Evolutionary conservation across 2,888 invertebrate genomes (phyloP).

Genomic region (Chorisops tibialis): DNA sequence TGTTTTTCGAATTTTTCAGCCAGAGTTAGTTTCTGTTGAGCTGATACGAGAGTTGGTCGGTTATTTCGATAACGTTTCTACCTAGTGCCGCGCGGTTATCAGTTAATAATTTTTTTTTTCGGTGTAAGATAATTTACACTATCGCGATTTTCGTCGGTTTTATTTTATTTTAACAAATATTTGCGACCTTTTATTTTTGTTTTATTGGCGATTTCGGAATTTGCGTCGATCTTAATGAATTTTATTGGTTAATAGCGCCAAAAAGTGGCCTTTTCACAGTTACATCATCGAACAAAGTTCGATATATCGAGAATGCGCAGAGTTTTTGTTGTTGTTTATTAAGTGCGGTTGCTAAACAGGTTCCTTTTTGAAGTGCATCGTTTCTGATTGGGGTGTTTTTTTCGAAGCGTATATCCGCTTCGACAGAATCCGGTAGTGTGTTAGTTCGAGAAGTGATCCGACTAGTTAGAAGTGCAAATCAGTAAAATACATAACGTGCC

Average conservation of each 20-base stretch:
- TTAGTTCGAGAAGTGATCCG: too few species aligned
- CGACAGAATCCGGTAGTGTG: too few species aligned
- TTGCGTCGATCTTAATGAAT: too few species aligned
- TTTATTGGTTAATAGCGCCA: background rate
- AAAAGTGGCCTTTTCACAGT: background rate
- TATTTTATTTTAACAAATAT: background rate
- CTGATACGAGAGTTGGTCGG: background rate
- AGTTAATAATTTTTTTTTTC: background rate
- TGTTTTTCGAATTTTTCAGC: background rate
- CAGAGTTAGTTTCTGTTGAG: constrained; percentile 10
- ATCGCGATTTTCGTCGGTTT: background rate
- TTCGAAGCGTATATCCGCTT: too few species aligned
- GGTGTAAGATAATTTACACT: background rate
- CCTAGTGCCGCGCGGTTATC: too few species aligned
- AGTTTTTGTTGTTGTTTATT: background rate
- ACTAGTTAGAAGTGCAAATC: too few species aligned
- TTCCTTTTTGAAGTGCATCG: too few species aligned
- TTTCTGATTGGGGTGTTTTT: too few species aligned
- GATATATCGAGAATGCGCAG: background rate
- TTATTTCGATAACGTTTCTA: background rate
- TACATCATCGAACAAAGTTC: background rate
- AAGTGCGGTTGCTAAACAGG: too few species aligned
- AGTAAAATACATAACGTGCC: too few species aligned
- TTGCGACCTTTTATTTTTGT: too few species aligned
- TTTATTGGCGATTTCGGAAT: too few species aligned